These are phyloP conservation scores for Meganola albula DNA, from an alignment of 2,888 invertebrate genomes.

Conservation along the genomic window DNA sequence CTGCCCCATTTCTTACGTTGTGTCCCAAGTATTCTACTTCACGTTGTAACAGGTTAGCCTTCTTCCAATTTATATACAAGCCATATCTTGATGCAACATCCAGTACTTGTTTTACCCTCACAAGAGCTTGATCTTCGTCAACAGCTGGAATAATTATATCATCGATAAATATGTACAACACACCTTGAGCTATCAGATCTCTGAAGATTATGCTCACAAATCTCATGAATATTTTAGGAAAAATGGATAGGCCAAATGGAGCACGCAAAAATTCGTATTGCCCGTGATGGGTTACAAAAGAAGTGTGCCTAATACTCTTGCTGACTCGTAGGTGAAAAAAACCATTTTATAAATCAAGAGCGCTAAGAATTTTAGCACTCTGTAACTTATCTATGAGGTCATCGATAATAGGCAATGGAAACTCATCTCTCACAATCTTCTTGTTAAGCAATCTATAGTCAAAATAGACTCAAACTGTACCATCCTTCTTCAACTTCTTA, in stretches of 20 bases:
- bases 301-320: not conserved
- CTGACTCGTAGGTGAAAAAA: not conserved
- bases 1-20: not conserved
- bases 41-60: not conserved
- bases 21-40: not conserved
- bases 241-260: not conserved
- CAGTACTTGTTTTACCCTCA: not conserved
- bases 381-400: not conserved
- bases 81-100: constrained; percentile 1
- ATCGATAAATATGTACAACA: constrained; percentile 4
- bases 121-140: not conserved
- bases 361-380: not conserved
- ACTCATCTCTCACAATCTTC: not conserved
- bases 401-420: not conserved
- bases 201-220: constrained; percentile 5
- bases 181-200: constrained; percentile 1
- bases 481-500: not conserved
- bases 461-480: not conserved
- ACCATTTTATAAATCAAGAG: not conserved
- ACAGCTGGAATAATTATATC: constrained; percentile 4
- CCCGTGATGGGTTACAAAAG: not conserved
- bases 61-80: constrained; percentile 4
- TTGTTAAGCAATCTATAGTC: no score
- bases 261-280: not conserved
- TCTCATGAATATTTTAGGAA: constrained; percentile 3